phyloP scores from a whole-genome alignment of 2,888 invertebrate species.

The Melieria omissa region DNA sequence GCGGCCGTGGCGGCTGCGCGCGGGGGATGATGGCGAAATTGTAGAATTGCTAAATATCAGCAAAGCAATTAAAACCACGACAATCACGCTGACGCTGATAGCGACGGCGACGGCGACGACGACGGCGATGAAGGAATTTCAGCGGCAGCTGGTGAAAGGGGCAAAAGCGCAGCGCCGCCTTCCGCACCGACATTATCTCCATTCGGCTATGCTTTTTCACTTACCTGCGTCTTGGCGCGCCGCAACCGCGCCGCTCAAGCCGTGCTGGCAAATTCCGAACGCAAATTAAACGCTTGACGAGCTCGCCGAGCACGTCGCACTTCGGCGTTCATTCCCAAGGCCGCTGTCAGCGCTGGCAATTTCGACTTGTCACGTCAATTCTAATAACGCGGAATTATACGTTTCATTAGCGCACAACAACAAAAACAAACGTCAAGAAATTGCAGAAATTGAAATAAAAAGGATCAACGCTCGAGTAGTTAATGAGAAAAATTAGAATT shows the following conservation, averaged over 20 bases:
- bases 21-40: neutral
- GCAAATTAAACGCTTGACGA: conserved; percentile 37
- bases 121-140: neutral
- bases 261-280: conserved; percentile 25
- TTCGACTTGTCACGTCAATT: conserved; percentile 41
- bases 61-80: conserved; percentile 32
- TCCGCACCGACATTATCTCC: neutral
- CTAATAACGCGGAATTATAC: conserved; percentile 43
- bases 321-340: too few species aligned
- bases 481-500: neutral
- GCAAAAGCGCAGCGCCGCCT: neutral
- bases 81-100: neutral
- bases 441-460: conserved; percentile 18
- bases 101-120: too few species aligned
- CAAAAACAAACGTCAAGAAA: conserved; percentile 6
- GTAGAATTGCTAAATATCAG: conserved; percentile 25
- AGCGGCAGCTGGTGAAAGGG: neutral
- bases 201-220: neutral
- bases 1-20: conserved; percentile 49
- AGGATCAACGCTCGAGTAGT: conserved; percentile 6
- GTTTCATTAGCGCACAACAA: conserved; percentile 37
- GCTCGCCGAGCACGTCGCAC: neutral
- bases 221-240: neutral
- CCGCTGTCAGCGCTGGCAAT: conserved; percentile 31
- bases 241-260: too few species aligned